Conservation (phyloP, 1,140 invertebrate species). For the Vollenhovia emeryi region DNA sequence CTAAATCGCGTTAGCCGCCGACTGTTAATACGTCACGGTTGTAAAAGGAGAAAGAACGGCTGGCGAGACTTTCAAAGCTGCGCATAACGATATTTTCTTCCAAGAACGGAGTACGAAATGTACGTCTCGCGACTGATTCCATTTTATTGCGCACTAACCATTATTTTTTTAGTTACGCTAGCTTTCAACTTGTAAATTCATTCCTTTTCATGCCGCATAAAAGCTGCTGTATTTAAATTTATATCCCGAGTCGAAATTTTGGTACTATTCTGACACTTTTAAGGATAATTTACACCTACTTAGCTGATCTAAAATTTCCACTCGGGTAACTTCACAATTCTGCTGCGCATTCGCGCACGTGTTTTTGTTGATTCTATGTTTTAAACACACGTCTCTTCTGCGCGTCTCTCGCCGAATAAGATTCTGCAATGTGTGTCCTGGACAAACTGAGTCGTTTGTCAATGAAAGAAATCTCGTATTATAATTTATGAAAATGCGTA, state of each 20-base stretch:
- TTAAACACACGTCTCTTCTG: background rate
- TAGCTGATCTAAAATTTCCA: too few relatives aligned
- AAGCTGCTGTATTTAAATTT: background rate
- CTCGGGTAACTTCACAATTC: too few relatives aligned
- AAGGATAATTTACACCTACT: too few relatives aligned
- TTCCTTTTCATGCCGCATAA: background rate
- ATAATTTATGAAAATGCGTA: slow-evolving; percentile 9
- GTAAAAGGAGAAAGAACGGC: background rate
- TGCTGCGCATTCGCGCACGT: background rate
- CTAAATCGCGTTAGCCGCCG: slow-evolving; percentile 24
- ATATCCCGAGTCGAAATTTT: too few relatives aligned
- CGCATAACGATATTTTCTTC: background rate
- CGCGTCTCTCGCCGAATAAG: background rate
- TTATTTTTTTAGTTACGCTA: background rate
- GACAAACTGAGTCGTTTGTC: slow-evolving; percentile 21
- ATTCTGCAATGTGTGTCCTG: background rate
- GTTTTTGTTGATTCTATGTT: background rate
- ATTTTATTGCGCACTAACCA: slow-evolving; percentile 2
- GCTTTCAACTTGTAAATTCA: slow-evolving; percentile 14
- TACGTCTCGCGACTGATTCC: slow-evolving; percentile 5
- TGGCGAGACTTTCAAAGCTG: background rate
- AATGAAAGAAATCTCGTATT: background rate
- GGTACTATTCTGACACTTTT: too few relatives aligned
- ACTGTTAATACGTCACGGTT: slow-evolving; percentile 24
- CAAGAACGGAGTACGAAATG: background rate